phyloP scores from a whole-genome alignment of 1,140 invertebrate species.

The Wasmannia auropunctata region DNA sequence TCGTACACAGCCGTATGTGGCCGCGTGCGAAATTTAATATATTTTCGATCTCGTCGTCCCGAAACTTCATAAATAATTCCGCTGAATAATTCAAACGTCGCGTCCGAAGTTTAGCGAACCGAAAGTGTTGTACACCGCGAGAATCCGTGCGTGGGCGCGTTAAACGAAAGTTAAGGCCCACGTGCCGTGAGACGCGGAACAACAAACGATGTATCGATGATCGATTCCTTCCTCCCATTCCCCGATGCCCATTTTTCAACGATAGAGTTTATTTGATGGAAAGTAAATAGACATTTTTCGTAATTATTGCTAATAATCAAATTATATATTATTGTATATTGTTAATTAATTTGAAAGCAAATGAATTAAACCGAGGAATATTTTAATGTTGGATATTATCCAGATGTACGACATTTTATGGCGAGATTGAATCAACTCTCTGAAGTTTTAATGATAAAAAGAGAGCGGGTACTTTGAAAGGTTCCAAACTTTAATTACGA shows the following conservation, averaged over 20 bases:
- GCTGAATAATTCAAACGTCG: slow-evolving; percentile 54
- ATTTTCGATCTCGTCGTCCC: slow-evolving; percentile 20
- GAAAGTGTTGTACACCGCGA: slow-evolving; percentile 19
- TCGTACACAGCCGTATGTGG: neutral
- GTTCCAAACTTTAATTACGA: neutral
- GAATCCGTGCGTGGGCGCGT: slow-evolving; percentile 37
- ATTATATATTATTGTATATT: no score
- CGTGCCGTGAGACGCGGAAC: slow-evolving; percentile 39
- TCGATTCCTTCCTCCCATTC: slow-evolving; percentile 13
- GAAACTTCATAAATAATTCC: slow-evolving; percentile 67
- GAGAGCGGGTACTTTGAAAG: neutral
- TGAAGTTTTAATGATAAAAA: slow-evolving; percentile 19
- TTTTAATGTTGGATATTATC: neutral
- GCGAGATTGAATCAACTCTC: neutral
- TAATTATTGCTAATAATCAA: no score
- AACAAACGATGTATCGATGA: slow-evolving; percentile 12
- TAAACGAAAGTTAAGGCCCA: slow-evolving; percentile 58
- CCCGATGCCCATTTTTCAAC: neutral
- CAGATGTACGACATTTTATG: neutral
- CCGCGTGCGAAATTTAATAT: slow-evolving; percentile 48
- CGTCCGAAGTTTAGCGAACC: slow-evolving; percentile 14
- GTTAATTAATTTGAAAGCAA: neutral
- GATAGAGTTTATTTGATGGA: neutral
- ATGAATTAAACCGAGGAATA: neutral
- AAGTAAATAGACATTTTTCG: neutral